Percentiles rank a stretch among this genome's conserved stretches.
These are phyloP conservation scores for Rhynchotus rufescens DNA, from an alignment of 2,797 vertebrate species.

Conservation along the genomic window DNA sequence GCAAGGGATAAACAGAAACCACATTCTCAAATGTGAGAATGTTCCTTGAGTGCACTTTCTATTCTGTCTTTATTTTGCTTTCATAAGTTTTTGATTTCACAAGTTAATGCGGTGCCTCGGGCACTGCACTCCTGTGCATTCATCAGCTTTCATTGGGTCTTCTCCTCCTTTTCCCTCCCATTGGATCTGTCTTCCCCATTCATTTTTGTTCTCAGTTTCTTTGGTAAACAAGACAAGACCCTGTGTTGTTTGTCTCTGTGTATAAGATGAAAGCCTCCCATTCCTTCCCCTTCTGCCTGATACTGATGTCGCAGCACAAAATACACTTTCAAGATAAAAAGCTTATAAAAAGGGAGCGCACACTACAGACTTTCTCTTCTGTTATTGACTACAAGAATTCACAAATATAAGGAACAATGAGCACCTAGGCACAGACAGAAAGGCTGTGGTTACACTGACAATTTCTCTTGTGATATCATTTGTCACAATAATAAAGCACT, in stretches of 20 bases:
- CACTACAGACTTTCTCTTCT: background rate
- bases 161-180: background rate
- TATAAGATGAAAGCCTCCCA: background rate
- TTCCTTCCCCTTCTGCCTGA: background rate
- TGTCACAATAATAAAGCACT: background rate
- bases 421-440: background rate
- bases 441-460: background rate
- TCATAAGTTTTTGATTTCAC: too few relatives aligned
- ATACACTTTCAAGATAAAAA: background rate
- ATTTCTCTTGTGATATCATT: background rate
- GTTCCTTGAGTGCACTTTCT: too few relatives aligned
- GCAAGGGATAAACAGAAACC: background rate
- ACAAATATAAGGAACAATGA: background rate
- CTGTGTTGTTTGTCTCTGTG: accelerated
- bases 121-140: background rate
- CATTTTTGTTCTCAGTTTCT: background rate
- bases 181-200: background rate
- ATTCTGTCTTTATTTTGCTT: background rate
- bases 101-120: background rate
- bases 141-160: background rate
- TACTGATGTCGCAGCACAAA: background rate
- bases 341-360: background rate
- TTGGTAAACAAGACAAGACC: background rate
- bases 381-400: background rate
- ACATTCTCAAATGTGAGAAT: background rate